A percentile compares a stretch with the other conserved stretches of the same genome.
Conservation (phyloP, 2,888 invertebrate genomes). For the Rutpela maculata region DNA sequence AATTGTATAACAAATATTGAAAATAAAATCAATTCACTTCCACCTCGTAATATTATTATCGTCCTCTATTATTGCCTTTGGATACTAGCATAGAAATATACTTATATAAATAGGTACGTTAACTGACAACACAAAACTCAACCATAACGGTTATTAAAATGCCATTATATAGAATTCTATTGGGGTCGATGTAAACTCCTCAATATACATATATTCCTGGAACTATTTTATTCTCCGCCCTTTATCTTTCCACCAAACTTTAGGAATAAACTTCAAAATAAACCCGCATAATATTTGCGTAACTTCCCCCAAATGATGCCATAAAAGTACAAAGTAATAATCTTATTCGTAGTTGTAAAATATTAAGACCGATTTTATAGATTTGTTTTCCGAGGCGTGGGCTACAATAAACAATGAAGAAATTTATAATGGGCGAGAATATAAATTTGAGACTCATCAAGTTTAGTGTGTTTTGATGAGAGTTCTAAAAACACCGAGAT, state of each 20-base stretch:
- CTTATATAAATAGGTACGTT: neutral
- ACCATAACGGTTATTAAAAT: conserved; percentile 10
- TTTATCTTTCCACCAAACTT: conserved; percentile 27
- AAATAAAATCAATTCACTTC: too few species aligned
- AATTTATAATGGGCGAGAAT: neutral
- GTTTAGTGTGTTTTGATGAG: neutral
- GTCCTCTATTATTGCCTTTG: neutral
- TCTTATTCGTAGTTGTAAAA: conserved; percentile 31
- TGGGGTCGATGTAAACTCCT: neutral
- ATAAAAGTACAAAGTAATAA: conserved; percentile 37
- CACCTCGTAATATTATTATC: neutral
- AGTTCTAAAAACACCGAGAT: neutral
- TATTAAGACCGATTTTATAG: conserved; percentile 32
- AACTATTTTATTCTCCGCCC: conserved; percentile 31
- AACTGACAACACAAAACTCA: neutral
- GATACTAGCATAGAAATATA: neutral
- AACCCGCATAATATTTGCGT: conserved; percentile 35
- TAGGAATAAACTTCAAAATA: conserved; percentile 32
- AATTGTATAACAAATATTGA: too few species aligned
- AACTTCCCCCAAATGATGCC: conserved; percentile 24
- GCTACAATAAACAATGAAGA: conserved; percentile 1
- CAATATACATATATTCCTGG: conserved; percentile 11
- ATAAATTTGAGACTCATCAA: neutral
- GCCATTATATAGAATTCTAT: neutral
- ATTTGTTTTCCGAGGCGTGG: neutral